phyloP scores from a whole-genome alignment of 2,113 vertebrate genomes.

The Sterna hirundo region DNA sequence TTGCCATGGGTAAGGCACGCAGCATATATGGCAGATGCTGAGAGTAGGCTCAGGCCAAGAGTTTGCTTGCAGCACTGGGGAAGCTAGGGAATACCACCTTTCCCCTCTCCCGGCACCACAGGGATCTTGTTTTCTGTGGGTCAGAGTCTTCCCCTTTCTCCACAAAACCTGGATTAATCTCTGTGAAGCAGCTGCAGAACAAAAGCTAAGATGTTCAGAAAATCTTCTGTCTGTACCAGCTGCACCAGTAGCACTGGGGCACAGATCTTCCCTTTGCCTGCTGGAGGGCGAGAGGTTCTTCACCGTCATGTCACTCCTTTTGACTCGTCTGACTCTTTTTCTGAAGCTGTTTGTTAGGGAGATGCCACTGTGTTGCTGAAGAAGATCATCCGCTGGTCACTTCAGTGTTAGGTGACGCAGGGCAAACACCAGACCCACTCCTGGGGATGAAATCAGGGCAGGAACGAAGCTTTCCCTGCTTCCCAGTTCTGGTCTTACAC shows the following conservation, averaged over 20 bases:
- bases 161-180: background rate
- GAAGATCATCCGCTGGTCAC: background rate
- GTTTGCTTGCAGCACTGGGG: background rate
- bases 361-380: background rate
- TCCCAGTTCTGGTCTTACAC: background rate
- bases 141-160: background rate
- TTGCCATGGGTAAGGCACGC: background rate
- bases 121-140: background rate
- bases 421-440: background rate
- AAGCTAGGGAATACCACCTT: background rate
- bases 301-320: accelerated
- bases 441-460: background rate
- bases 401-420: background rate
- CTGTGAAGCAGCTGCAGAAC: background rate
- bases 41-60: background rate
- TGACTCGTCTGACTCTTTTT: background rate
- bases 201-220: background rate
- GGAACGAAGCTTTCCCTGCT: background rate
- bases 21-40: background rate
- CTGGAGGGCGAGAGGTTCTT: background rate
- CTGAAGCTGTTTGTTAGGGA: background rate
- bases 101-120: background rate
- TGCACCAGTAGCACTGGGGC: background rate
- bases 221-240: background rate
- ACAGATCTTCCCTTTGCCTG: background rate